Conservation (phyloP, 1,140 invertebrate genomes). For the Drosophila carrolli region DNA sequence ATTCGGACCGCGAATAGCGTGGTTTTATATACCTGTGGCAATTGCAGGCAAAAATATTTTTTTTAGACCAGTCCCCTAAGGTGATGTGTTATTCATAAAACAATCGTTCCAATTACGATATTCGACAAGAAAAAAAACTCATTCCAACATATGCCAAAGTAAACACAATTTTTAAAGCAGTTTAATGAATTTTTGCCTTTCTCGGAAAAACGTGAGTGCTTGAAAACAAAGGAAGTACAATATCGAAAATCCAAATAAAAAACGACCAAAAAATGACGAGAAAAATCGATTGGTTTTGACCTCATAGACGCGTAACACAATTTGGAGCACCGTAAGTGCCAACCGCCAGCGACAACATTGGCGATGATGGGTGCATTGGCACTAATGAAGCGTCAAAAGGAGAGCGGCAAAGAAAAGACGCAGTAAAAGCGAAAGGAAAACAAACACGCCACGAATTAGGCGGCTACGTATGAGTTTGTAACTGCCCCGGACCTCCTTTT, state of each 20-base stretch:
- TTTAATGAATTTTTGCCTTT: constrained; percentile 32
- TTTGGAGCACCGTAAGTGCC: constrained; percentile 49
- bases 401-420: constrained; percentile 29
- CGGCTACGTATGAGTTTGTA: constrained; percentile 2
- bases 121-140: no score
- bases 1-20: no score
- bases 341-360: constrained; percentile 29
- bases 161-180: constrained; percentile 1
- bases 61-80: no score
- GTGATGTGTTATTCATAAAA: no score
- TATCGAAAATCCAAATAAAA: constrained; percentile 26
- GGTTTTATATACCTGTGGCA: no score
- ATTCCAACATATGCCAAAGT: constrained; percentile 2
- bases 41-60: no score
- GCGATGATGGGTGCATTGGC: constrained; percentile 63
- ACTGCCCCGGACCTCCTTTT: constrained; percentile 26
- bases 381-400: constrained; percentile 67
- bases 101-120: no score
- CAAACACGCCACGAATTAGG: constrained; percentile 63
- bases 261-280: constrained; percentile 33
- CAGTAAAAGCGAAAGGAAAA: constrained; percentile 74
- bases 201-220: constrained; percentile 58
- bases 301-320: constrained; percentile 71
- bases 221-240: constrained; percentile 20
- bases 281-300: constrained; percentile 82